Conservation (phyloP, 2,888 invertebrate species). For the Ennomos quercinarius region DNA sequence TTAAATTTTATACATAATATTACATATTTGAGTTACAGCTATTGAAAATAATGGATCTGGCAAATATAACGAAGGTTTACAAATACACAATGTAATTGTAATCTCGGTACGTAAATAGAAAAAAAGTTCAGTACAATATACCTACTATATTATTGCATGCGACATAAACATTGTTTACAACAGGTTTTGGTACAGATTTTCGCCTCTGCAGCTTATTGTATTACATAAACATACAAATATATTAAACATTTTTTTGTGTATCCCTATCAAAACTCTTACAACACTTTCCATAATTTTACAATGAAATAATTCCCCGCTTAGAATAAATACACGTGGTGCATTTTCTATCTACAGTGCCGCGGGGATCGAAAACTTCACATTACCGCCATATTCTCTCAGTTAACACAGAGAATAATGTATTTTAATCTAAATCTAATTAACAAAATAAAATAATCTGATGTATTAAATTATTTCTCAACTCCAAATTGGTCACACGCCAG, state of each 20-base stretch:
- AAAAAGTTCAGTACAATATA: constrained; percentile 3
- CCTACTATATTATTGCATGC: constrained; percentile 21
- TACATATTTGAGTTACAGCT: constrained; percentile 69
- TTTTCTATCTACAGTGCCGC: constrained; percentile 76
- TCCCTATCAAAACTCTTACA: constrained; percentile 60
- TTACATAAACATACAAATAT: constrained; percentile 35
- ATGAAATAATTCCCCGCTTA: constrained; percentile 42
- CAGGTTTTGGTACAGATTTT: constrained; percentile 41
- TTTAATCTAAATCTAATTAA: constrained; percentile 43
- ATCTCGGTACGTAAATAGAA: constrained; percentile 12
- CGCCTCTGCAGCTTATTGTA: constrained; percentile 69
- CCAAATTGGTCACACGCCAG: constrained; percentile 50
- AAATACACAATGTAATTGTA: constrained; percentile 35
- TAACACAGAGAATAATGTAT: constrained; percentile 29
- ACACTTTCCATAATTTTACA: constrained; percentile 42
- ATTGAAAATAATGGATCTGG: constrained; percentile 31
- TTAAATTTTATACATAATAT: constrained; percentile 75
- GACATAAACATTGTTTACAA: constrained; percentile 8
- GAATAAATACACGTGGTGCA: constrained; percentile 71
- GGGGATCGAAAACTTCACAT: constrained; percentile 36
- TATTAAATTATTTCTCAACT: constrained; percentile 82
- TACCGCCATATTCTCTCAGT: constrained; percentile 17
- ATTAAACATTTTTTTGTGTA: constrained; percentile 62
- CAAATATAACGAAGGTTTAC: constrained; percentile 34
- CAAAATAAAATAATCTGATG: constrained; percentile 67